Evolutionary conservation across 2,797 vertebrate species (phyloP).

Genomic region (Ceryle rudis): DNA sequence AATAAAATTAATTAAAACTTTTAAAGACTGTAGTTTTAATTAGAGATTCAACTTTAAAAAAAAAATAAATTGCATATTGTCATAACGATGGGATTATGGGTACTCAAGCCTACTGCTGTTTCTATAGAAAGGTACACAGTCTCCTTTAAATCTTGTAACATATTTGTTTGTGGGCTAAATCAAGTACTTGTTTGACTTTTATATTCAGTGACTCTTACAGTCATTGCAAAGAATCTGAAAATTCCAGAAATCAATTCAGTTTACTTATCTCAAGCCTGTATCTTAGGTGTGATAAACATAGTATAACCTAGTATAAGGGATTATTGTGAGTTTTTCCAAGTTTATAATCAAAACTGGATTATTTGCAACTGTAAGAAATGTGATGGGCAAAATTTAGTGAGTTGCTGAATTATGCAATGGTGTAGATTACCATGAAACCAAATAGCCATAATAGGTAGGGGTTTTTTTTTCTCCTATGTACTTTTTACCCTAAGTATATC

Average conservation of each 20-base stretch:
- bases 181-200: neutral
- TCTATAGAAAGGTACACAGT: neutral
- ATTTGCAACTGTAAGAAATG: neutral
- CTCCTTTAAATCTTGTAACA: neutral
- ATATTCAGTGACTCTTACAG: neutral
- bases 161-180: neutral
- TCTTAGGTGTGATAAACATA: neutral
- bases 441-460: neutral
- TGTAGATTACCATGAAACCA: neutral
- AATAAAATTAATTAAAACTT: neutral
- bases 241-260: neutral
- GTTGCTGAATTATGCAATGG: neutral
- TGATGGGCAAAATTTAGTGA: neutral
- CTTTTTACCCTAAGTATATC: neutral
- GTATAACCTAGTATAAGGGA: neutral
- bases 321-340: neutral
- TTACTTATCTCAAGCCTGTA: neutral
- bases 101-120: neutral
- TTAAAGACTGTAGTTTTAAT: neutral
- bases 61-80: neutral
- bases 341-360: neutral
- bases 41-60: neutral
- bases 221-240: neutral
- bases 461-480: no score
- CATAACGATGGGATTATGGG: neutral